Evolutionary conservation across 2,113 vertebrate genomes (phyloP).

Genomic region (Oncorhynchus tshawytscha): DNA sequence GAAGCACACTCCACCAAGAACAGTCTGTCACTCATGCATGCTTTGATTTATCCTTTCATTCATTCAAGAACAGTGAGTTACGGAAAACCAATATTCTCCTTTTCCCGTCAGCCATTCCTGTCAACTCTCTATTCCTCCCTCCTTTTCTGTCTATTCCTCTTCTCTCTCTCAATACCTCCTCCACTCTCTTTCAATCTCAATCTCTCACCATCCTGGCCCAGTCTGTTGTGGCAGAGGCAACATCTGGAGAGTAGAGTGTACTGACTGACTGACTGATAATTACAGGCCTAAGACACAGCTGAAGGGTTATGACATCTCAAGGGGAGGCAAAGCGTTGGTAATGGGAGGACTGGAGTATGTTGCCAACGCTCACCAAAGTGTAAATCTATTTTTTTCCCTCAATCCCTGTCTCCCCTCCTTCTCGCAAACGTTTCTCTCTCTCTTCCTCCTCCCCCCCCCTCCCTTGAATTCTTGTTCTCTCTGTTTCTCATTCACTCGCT

Average conservation of each 20-base stretch:
- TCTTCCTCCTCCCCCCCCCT: conserved; percentile 6
- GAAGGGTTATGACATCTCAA: conserved; percentile 35
- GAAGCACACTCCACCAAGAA: conserved; percentile 1
- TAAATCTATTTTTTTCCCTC: too few relatives aligned
- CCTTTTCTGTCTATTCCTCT: not conserved
- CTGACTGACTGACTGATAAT: conserved; percentile 50
- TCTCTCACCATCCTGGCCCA: not conserved
- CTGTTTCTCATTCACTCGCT: not conserved
- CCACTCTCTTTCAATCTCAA: conserved; percentile 35
- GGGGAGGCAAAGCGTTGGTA: too few relatives aligned
- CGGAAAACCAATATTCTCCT: not conserved
- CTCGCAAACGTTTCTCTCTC: not conserved
- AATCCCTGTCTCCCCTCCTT: conserved; percentile 3
- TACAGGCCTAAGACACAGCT: conserved; percentile 64
- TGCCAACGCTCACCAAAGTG: too few relatives aligned
- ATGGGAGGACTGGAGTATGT: too few relatives aligned
- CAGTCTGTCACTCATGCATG: not conserved
- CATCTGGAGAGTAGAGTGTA: conserved; percentile 56
- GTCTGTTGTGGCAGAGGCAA: conserved; percentile 43
- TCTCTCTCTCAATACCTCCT: conserved; percentile 6
- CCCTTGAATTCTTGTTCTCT: not conserved
- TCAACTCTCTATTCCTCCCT: conserved; percentile 27
- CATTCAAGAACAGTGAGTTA: not conserved
- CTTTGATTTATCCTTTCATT: not conserved
- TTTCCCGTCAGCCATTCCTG: not conserved